Evolutionary conservation across 2,888 invertebrate genomes (phyloP).

Genomic region (Chymomyza caudatula): DNA sequence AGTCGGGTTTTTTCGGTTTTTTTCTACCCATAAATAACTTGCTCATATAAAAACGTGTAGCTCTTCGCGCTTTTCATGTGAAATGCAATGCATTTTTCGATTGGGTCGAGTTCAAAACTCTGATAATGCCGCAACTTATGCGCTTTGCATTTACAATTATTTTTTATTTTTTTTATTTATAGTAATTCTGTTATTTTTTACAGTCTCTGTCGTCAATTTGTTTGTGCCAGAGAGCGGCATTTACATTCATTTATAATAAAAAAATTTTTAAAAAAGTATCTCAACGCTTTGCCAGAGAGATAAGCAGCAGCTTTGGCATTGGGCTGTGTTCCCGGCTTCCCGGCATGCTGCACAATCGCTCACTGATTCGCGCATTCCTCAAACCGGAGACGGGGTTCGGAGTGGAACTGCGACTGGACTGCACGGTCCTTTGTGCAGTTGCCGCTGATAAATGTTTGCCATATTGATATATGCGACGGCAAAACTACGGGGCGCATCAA

Average conservation of each 20-base stretch:
- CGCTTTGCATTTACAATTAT: conserved; percentile 42
- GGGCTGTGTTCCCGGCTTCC: conserved; percentile 1
- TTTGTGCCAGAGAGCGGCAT: conserved; percentile 2
- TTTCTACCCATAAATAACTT: neutral
- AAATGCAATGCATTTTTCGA: neutral
- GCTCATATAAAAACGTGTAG: neutral
- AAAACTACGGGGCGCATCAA: conserved; percentile 63
- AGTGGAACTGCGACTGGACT: neutral
- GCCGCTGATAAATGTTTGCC: conserved; percentile 64
- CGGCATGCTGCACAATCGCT: conserved; percentile 35
- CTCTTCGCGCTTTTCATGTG: neutral
- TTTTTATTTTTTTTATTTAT: neutral
- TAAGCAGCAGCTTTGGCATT: conserved; percentile 29
- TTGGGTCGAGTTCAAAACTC: conserved; percentile 25
- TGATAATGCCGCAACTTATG: conserved; percentile 49
- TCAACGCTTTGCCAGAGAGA: conserved; percentile 23
- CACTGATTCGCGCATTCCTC: conserved; percentile 51
- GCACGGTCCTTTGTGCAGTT: conserved; percentile 47
- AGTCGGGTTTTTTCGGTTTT: neutral
- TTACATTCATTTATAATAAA: conserved; percentile 35
- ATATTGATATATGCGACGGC: conserved; percentile 47
- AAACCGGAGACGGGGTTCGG: neutral
- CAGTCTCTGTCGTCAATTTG: neutral
- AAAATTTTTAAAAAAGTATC: neutral
- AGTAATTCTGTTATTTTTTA: neutral